phyloP scores from a whole-genome alignment of 2,113 vertebrate species.

The Falcunculus frontatus region DNA sequence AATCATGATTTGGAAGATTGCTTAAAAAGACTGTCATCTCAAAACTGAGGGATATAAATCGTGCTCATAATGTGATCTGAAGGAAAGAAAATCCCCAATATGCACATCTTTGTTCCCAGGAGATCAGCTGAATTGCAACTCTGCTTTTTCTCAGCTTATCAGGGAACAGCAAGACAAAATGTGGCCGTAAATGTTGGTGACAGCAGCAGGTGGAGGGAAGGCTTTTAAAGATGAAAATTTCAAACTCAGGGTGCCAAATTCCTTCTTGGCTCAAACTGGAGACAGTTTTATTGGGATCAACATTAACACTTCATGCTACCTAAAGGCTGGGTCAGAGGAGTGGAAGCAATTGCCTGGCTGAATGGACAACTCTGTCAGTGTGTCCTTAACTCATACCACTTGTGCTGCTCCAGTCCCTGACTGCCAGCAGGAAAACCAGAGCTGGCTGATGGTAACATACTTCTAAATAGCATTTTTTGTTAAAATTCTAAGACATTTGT shows the following conservation, averaged over 20 bases:
- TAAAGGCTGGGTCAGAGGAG: background rate
- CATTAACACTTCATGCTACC: background rate
- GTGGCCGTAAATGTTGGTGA: accelerated
- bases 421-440: background rate
- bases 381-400: accelerated
- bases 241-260: background rate
- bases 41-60: background rate
- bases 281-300: background rate
- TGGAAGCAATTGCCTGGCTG: background rate
- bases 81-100: background rate
- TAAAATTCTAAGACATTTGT: background rate
- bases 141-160: background rate
- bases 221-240: background rate
- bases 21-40: background rate
- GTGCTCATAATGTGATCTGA: background rate
- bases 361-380: accelerated
- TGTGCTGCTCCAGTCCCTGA: background rate
- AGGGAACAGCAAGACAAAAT: background rate
- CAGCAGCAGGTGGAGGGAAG: background rate
- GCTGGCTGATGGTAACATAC: background rate
- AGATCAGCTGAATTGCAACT: background rate
- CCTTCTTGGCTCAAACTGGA: background rate
- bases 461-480: background rate
- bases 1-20: background rate
- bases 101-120: background rate